Evolutionary conservation across 1,140 invertebrate species (phyloP).

Genomic region (Ips nitidus): DNA sequence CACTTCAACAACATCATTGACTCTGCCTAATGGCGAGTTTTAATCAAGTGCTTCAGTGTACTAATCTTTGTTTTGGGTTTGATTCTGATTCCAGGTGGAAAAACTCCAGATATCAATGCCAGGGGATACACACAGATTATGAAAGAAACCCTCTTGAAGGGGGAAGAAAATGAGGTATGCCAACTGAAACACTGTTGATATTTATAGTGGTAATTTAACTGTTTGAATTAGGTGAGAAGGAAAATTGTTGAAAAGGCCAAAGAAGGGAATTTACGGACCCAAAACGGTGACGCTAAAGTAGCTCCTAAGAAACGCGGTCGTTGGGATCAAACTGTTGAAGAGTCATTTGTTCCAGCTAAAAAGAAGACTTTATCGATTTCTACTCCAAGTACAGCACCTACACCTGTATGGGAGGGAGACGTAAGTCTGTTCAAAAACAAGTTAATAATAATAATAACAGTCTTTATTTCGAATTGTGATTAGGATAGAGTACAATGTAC

Average conservation of each 20-base stretch:
- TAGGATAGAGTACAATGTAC: too few relatives aligned
- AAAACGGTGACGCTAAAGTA: constrained; percentile 73
- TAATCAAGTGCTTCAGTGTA: constrained; percentile 24
- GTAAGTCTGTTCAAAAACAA: constrained; percentile 54
- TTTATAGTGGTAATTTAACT: too few relatives aligned
- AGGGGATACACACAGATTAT: constrained; percentile 97
- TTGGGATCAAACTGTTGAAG: constrained; percentile 92
- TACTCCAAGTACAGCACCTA: constrained; percentile 63
- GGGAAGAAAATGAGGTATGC: constrained; percentile 82
- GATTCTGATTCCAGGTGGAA: constrained; percentile 84
- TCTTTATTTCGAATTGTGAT: too few relatives aligned
- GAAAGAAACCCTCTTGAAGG: constrained; percentile 87
- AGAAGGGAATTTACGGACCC: constrained; percentile 83
- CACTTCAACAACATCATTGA: background rate
- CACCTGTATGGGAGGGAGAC: constrained; percentile 73
- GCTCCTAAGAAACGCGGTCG: constrained; percentile 82
- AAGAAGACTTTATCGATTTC: constrained; percentile 72
- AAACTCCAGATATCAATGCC: constrained; percentile 93
- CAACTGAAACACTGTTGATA: background rate
- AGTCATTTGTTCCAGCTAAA: constrained; percentile 68
- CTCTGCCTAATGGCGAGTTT: constrained; percentile 21
- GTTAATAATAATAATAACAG: background rate
- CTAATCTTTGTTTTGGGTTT: constrained; percentile 47
- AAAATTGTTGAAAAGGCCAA: constrained; percentile 93
- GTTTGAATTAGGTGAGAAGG: constrained; percentile 68